phyloP scores from a whole-genome alignment of 2,888 invertebrate genomes.

The Crocallis elinguaria region DNA sequence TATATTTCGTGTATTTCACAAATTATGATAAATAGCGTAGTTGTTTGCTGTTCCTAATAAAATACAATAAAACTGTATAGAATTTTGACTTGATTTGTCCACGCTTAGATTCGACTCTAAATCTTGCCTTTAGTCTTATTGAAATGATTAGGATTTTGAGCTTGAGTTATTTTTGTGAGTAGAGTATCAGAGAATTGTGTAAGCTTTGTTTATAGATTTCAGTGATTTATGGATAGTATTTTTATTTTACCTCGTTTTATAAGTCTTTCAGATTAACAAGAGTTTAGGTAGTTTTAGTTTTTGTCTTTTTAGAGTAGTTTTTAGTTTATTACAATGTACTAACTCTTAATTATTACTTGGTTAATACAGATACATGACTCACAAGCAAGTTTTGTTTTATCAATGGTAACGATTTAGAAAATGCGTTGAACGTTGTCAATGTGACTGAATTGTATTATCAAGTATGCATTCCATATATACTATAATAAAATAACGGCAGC shows the following conservation, averaged over 20 bases:
- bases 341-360: constrained; percentile 12
- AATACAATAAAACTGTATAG: too few relatives aligned
- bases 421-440: background rate
- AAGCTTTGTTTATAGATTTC: too few relatives aligned
- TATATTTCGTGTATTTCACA: too few relatives aligned
- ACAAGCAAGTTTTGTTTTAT: background rate
- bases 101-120: too few relatives aligned
- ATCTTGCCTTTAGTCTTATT: too few relatives aligned
- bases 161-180: too few relatives aligned
- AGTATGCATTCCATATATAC: background rate
- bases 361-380: background rate
- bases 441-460: background rate
- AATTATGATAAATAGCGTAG: too few relatives aligned
- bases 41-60: too few relatives aligned
- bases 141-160: too few relatives aligned
- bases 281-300: constrained; percentile 15
- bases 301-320: constrained; percentile 28
- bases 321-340: constrained; percentile 29
- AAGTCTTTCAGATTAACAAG: constrained; percentile 13
- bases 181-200: too few relatives aligned
- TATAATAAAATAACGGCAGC: constrained; percentile 19
- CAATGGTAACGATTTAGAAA: background rate
- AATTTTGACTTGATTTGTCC: too few relatives aligned
- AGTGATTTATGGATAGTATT: constrained; percentile 39
- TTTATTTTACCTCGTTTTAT: constrained; percentile 29